Evolutionary conservation across 92 coral and sea anemone genomes (phyloP), one percentile per base, ranked within the genome.

Genomic region (Heteractis magnifica): DNA sequence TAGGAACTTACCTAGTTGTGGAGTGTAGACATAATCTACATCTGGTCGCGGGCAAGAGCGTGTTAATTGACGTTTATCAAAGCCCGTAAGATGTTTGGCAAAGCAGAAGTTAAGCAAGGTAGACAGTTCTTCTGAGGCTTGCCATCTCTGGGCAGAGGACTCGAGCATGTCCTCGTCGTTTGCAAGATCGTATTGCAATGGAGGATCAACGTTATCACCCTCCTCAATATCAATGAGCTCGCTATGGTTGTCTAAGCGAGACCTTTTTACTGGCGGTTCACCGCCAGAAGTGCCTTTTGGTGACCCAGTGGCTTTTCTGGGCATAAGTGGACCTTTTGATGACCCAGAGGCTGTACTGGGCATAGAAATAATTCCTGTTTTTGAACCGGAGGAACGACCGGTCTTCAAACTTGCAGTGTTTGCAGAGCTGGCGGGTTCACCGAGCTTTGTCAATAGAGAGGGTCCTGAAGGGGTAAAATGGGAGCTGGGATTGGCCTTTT

Each of bases 61-160:
- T 65, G 82, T 82, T 10, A 77, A 14, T 56, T 75, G 90, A 59
- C 82, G 62, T 84, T 78, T 78, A 34, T 78, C 71, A 78, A 78
- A 78, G 70, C 70, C 81, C 49, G 81, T 5, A 56, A 78, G 81
- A 11, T 78, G 81, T 48, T 78, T 78, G 13, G 81, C 34, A 78
- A 55, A 78, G 55, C 65, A 78, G 10, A 9, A 3, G 58, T 78
- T 78, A 10, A 83, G 86, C 51, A 89, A 71, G 21, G 87, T 82
- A 41, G 89, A 80, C 18, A 86, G 89, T 81, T 89, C 92, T 77
- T 89, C 92, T 21, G 92, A 81, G 52, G 87, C 89, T 81, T 89
- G 84, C 87, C 89, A 89, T 9, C 88, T 53, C 79, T 72, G 85
- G 75, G 86, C 81, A 59, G 87, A 84, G 12, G 85, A 34, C 76